Conservation (phyloP, 2,888 invertebrate species). For the Dynastes maya region DNA sequence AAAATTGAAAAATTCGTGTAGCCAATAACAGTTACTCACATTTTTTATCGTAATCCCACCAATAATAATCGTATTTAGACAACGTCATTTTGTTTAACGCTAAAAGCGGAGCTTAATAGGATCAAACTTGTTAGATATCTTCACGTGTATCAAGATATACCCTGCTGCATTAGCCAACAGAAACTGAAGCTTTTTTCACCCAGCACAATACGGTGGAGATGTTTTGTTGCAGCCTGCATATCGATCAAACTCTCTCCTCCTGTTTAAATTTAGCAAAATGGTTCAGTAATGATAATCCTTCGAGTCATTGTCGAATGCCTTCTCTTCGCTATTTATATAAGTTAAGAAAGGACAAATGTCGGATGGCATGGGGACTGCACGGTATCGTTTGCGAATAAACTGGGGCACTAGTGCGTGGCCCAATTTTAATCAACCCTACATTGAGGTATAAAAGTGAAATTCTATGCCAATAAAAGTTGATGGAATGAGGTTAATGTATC, state of each 20-base stretch:
- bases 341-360: slow-evolving; percentile 26
- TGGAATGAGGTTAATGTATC: slow-evolving; percentile 37
- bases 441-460: slow-evolving; percentile 39
- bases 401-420: slow-evolving; percentile 35
- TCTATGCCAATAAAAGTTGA: slow-evolving; percentile 15
- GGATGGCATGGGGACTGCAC: neutral
- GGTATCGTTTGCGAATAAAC: slow-evolving; percentile 6
- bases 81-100: slow-evolving; percentile 24
- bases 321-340: slow-evolving; percentile 21
- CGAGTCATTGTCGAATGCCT: slow-evolving; percentile 23
- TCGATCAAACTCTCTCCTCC: slow-evolving; percentile 49
- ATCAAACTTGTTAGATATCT: neutral
- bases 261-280: slow-evolving; percentile 43
- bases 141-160: slow-evolving; percentile 27
- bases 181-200: slow-evolving; percentile 59
- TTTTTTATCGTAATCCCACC: slow-evolving; percentile 52
- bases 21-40: slow-evolving; percentile 39
- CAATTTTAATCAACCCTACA: slow-evolving; percentile 30
- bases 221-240: slow-evolving; percentile 48
- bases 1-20: too few relatives aligned
- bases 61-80: slow-evolving; percentile 48
- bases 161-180: slow-evolving; percentile 45
- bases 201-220: slow-evolving; percentile 34
- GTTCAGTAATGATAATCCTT: slow-evolving; percentile 41
- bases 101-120: neutral